Base-by-base conservation (phyloP, 2,888 invertebrate species). In the Ommatoiulus sabulosus region DNA sequence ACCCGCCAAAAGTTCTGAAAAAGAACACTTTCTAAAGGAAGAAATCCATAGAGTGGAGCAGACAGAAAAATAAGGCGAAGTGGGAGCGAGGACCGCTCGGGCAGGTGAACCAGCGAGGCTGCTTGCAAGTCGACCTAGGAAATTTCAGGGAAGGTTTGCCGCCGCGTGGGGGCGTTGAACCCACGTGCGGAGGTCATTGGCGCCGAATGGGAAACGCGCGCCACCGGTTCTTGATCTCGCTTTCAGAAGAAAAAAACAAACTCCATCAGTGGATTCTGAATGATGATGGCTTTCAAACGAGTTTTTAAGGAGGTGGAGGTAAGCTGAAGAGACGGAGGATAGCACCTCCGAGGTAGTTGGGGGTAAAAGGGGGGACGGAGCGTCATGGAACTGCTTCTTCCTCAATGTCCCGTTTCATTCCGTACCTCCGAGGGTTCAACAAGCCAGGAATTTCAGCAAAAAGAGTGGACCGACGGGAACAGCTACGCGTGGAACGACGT, bases 331-430 rank as follows among this genome's bases (percentile, higher is more conserved):
- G 63, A 63, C 63, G 20, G 63, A 63, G n/a, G 63, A 63, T 63
- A 63, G 20, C 72, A 72, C 72, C 72, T 72, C 24, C 24, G 24
- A 72, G 72, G 72, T 72, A 24, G 72, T 24, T 72, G 72, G 72
- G 72, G 72, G 72, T 72, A 72, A 72, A 24, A 20, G 4, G 72
- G 72, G 72, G 72, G 24, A 8, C 8, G 8, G 20, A 20, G 20
- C 63, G n/a, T n/a, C 63, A 20, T 63, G 63, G 63, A 72, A 46
- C 86, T 44, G 46, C 86, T 86, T 86, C 86, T 86, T 86, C 86
- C 86, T 86, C 86, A 86, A 86, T 86, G 86, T 86, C 86, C 86
- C 86, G 86, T 86, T 72, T 86, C 86, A 46, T 86, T 86, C 86
- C 72, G 72, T 72, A 72, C 72, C 72, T 72, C 24, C 72, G 24